These are phyloP conservation scores for Phasia obesa DNA, from an alignment of 2,888 invertebrate genomes.

Conservation along the genomic window DNA sequence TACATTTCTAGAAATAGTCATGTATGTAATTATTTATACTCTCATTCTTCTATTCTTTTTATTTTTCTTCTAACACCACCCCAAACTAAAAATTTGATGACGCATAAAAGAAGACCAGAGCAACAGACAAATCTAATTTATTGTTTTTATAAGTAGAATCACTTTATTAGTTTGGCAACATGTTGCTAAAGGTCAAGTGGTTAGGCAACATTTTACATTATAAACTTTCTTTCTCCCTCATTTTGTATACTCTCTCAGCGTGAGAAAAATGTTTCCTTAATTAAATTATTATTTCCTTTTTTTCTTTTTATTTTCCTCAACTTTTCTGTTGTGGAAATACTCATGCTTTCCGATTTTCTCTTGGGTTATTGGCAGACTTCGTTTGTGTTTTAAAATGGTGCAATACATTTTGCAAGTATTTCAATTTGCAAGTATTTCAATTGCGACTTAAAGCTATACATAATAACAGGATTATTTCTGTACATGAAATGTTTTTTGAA, in stretches of 20 bases:
- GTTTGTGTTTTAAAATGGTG: constrained; percentile 59
- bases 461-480: no score
- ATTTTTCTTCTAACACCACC: not conserved
- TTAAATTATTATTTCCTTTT: constrained; percentile 14
- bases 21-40: constrained; percentile 16
- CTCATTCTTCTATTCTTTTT: constrained; percentile 36
- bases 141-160: constrained; percentile 75
- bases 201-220: constrained; percentile 66
- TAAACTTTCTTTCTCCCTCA: constrained; percentile 15
- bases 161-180: constrained; percentile 79
- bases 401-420: constrained; percentile 80
- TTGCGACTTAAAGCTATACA: constrained; percentile 79
- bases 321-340: not conserved
- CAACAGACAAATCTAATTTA: constrained; percentile 78
- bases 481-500: no score
- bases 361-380: constrained; percentile 64
- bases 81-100: constrained; percentile 16
- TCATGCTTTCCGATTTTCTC: constrained; percentile 26
- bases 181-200: constrained; percentile 78
- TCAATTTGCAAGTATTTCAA: constrained; percentile 80
- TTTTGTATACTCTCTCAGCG: not conserved
- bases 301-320: not conserved
- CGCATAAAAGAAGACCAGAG: constrained; percentile 22
- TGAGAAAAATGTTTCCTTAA: constrained; percentile 2
- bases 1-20: not conserved